phyloP scores from a whole-genome alignment of 2,888 invertebrate genomes.

The Drepanosiphum platanoidis region DNA sequence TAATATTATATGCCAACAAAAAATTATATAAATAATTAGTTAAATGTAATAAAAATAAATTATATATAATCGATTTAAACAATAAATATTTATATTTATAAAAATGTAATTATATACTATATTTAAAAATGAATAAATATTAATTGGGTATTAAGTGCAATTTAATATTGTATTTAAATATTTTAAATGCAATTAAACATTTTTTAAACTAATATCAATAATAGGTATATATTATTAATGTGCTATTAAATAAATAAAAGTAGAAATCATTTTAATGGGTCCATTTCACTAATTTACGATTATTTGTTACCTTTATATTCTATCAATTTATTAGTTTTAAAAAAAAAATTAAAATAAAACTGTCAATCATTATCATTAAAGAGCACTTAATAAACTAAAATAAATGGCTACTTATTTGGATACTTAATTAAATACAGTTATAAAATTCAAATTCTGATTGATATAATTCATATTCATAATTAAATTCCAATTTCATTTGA shows the following conservation, averaged over 20 bases:
- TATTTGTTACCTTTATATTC: neutral
- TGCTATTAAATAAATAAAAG: slow-evolving; percentile 3
- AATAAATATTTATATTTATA: neutral
- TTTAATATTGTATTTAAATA: neutral
- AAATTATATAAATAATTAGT: neutral
- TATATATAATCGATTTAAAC: no score
- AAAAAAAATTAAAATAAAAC: neutral
- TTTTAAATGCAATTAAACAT: neutral
- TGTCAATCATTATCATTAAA: neutral
- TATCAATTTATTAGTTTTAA: neutral
- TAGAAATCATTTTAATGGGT: neutral
- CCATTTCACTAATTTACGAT: neutral
- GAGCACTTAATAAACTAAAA: slow-evolving; percentile 15
- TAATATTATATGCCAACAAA: neutral
- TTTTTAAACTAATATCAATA: neutral
- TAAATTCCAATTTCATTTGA: slow-evolving; percentile 4
- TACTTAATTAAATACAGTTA: neutral
- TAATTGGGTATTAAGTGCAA: neutral
- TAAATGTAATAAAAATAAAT: neutral
- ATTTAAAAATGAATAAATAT: neutral
- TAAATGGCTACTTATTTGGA: neutral
- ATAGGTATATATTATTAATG: neutral
- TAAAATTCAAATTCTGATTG: neutral
- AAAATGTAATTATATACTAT: slow-evolving; percentile 2
- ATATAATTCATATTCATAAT: neutral